A percentile compares a stretch with the other conserved stretches of the same genome.
Evolutionary conservation across 1,140 invertebrate genomes (phyloP).

Genomic region (Manduca sexta): DNA sequence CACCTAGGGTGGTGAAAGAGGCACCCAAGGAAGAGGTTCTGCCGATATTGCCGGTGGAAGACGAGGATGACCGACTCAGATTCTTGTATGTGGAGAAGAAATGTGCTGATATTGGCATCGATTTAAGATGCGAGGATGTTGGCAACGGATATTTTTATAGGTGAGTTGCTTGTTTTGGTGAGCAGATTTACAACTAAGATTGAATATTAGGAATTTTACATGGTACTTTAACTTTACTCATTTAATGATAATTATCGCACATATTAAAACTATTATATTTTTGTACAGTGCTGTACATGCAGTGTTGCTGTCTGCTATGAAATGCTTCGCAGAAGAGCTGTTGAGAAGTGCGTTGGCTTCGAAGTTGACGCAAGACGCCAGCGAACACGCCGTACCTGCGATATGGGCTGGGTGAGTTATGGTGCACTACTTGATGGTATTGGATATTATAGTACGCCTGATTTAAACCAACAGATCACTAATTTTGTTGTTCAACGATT

Average conservation of each 20-base stretch:
- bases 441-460: too few relatives aligned
- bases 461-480: too few relatives aligned
- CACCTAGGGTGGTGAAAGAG: constrained; percentile 20
- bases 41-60: constrained; percentile 44
- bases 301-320: constrained; percentile 47
- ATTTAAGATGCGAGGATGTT: constrained; percentile 61
- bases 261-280: constrained; percentile 7
- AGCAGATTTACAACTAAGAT: not conserved
- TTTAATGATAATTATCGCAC: not conserved
- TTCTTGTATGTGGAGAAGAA: constrained; percentile 55
- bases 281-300: constrained; percentile 51
- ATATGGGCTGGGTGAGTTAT: constrained; percentile 44
- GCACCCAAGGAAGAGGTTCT: constrained; percentile 12
- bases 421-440: too few relatives aligned
- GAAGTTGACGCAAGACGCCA: constrained; percentile 17
- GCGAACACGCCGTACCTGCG: constrained; percentile 2
- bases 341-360: constrained; percentile 41
- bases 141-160: constrained; percentile 59
- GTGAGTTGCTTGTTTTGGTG: constrained; percentile 21
- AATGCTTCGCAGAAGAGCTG: constrained; percentile 53
- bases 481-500: too few relatives aligned
- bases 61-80: constrained; percentile 41
- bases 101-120: constrained; percentile 58
- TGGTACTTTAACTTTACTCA: not conserved
- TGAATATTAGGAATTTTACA: not conserved